Evolutionary conservation across 1,140 invertebrate genomes (phyloP).

Genomic region (Eupristina koningsbergeri): DNA sequence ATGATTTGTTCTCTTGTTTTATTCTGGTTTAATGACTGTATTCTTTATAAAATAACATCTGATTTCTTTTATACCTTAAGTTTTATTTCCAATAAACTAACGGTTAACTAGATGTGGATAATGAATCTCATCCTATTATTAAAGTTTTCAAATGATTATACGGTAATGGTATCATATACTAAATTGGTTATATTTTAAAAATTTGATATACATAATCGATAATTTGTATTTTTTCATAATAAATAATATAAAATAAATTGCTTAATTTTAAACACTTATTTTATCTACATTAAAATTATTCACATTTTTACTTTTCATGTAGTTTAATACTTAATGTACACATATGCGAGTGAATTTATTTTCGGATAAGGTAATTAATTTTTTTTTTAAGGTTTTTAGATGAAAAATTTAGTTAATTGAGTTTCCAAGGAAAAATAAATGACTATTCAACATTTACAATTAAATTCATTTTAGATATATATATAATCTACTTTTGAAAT

Average conservation of each 20-base stretch:
- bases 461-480: constrained; percentile 44
- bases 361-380: not conserved
- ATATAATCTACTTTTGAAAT: constrained; percentile 35
- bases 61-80: constrained; percentile 50
- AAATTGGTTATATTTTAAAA: constrained; percentile 48
- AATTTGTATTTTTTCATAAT: constrained; percentile 54
- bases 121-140: constrained; percentile 44
- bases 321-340: constrained; percentile 24
- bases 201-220: constrained; percentile 34
- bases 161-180: constrained; percentile 42
- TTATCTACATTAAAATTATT: constrained; percentile 55
- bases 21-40: constrained; percentile 22
- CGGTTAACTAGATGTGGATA: constrained; percentile 51
- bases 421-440: not conserved
- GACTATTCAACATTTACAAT: constrained; percentile 10
- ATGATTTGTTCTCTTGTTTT: constrained; percentile 23
- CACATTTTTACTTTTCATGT: not conserved
- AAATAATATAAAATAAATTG: constrained; percentile 57
- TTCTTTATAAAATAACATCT: constrained; percentile 54
- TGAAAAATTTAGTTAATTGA: constrained; percentile 14
- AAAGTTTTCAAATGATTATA: constrained; percentile 50
- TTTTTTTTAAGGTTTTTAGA: constrained; percentile 21
- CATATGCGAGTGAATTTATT: not conserved
- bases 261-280: constrained; percentile 52
- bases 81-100: constrained; percentile 59